Conservation (phyloP, 2,797 vertebrate genomes). For the Nyctalus aviator region DNA sequence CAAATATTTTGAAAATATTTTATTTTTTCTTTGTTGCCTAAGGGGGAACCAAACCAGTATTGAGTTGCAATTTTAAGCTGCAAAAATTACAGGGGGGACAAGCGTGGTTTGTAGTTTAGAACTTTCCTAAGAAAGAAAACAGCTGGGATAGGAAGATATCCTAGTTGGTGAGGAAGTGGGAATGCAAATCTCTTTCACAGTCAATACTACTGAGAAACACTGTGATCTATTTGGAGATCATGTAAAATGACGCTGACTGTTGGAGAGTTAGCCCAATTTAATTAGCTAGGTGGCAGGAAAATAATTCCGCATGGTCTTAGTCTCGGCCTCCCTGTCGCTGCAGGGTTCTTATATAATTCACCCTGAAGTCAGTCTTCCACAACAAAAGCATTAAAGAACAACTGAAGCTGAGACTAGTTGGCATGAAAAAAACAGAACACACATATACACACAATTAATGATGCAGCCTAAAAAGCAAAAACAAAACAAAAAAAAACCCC, state of each 20-base stretch:
- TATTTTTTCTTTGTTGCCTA: slow-evolving; percentile 40
- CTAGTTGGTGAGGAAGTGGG: neutral
- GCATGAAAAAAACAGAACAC: neutral
- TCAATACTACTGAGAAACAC: neutral
- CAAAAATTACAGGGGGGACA: slow-evolving; percentile 63
- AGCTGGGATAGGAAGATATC: slow-evolving; percentile 32
- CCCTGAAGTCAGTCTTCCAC: neutral
- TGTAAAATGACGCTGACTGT: slow-evolving; percentile 31
- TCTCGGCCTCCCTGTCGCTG: neutral
- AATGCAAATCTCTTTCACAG: slow-evolving; percentile 15
- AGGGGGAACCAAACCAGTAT: slow-evolving; percentile 28
- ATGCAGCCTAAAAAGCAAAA: slow-evolving; percentile 38
- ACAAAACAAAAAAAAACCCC: neutral
- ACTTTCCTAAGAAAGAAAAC: slow-evolving; percentile 50
- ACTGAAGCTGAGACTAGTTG: slow-evolving; percentile 26
- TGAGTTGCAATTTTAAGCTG: slow-evolving; percentile 61
- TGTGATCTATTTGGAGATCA: slow-evolving; percentile 34
- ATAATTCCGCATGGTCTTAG: slow-evolving; percentile 21
- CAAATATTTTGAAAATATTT: slow-evolving; percentile 18
- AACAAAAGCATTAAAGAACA: slow-evolving; percentile 60
- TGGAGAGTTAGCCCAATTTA: slow-evolving; percentile 43
- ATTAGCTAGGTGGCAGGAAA: slow-evolving; percentile 45
- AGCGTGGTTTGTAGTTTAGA: slow-evolving; percentile 64
- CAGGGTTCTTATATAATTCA: slow-evolving; percentile 2
- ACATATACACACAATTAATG: neutral